Conservation (phyloP, 2,113 vertebrate species). For the Semicossyphus pulcher region DNA sequence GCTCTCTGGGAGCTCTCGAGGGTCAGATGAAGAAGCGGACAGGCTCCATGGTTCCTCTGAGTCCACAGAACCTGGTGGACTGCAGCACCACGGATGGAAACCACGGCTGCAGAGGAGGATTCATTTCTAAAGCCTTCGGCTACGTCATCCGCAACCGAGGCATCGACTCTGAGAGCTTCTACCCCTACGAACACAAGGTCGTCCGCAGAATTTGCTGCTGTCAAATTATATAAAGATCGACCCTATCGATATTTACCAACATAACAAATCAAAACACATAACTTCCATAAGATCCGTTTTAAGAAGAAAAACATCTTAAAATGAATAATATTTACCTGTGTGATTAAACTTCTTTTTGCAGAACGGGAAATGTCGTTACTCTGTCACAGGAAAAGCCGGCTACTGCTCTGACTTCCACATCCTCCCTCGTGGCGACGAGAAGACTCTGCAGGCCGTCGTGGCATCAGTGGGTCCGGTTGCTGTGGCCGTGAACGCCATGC, state of each 20-base stretch:
- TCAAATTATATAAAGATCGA: too few relatives aligned
- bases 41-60: constrained; percentile 86
- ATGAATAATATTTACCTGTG: too few relatives aligned
- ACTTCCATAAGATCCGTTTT: too few relatives aligned
- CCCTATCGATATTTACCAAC: too few relatives aligned
- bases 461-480: constrained; percentile 77
- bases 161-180: constrained; percentile 86
- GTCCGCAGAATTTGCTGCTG: neutral
- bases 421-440: constrained; percentile 73
- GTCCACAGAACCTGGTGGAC: constrained; percentile 91
- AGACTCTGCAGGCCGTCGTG: constrained; percentile 61
- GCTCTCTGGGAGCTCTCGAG: constrained; percentile 89
- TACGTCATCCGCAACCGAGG: constrained; percentile 88
- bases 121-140: constrained; percentile 82
- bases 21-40: constrained; percentile 86
- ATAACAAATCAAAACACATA: too few relatives aligned
- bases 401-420: constrained; percentile 66
- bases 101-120: constrained; percentile 87
- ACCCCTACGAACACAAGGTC: constrained; percentile 89
- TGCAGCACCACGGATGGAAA: constrained; percentile 85
- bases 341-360: constrained; percentile 38
- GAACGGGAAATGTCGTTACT: constrained; percentile 76
- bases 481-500: constrained; percentile 75
- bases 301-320: too few relatives aligned
- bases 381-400: constrained; percentile 64